Conservation (phyloP, 2,888 invertebrate species). For the Luperina nickerlii region DNA sequence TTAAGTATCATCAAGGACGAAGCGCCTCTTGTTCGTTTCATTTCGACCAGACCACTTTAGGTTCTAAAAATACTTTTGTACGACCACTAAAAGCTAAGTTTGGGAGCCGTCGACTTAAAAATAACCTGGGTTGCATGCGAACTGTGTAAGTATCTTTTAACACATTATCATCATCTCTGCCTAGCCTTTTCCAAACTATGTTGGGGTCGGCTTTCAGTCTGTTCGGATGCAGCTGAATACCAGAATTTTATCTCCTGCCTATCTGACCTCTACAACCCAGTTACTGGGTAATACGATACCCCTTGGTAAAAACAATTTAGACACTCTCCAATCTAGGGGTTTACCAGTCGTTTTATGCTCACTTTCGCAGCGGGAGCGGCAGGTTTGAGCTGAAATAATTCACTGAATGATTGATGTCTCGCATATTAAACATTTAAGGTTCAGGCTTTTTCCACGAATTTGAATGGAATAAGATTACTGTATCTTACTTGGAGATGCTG, state of each 20-base stretch:
- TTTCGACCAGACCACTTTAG: slow-evolving; percentile 8
- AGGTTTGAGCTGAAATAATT: neutral
- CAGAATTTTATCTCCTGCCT: neutral
- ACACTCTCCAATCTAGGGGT: neutral
- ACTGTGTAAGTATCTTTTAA: neutral
- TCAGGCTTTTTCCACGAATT: neutral
- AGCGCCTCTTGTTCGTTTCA: slow-evolving; percentile 1
- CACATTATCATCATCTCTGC: no score
- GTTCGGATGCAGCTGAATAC: neutral
- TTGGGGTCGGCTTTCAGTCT: neutral
- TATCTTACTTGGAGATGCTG: neutral
- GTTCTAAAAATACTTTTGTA: slow-evolving; percentile 9
- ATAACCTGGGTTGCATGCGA: neutral
- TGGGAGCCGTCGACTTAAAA: neutral
- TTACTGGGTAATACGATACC: no score
- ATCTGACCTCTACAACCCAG: no score
- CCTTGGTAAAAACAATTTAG: neutral
- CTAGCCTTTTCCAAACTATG: neutral
- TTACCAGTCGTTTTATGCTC: neutral
- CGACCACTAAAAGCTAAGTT: slow-evolving; percentile 11
- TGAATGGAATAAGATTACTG: neutral
- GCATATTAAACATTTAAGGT: neutral
- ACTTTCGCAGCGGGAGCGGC: neutral
- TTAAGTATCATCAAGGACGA: slow-evolving; percentile 16
- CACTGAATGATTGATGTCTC: neutral